A percentile compares a stretch with the other conserved stretches of the same genome.
phyloP scores from a whole-genome alignment of 2,888 invertebrate genomes.

The Rhimphoctona megacephalus region DNA sequence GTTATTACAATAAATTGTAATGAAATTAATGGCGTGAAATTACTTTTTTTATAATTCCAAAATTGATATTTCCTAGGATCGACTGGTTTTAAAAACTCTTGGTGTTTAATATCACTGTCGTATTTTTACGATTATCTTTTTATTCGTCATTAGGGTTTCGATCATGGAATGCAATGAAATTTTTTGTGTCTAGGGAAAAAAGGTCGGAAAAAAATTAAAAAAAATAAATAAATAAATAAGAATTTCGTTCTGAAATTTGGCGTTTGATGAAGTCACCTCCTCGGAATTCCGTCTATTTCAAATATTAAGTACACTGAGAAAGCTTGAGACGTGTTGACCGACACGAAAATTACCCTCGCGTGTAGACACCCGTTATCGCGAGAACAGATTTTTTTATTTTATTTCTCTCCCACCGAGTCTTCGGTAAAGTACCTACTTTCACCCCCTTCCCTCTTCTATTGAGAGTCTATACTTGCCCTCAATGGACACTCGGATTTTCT shows the following conservation, averaged over 20 bases:
- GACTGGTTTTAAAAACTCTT: too few relatives aligned
- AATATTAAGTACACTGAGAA: constrained; percentile 41
- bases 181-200: too few relatives aligned
- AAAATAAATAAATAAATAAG: not conserved
- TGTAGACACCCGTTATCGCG: constrained; percentile 66
- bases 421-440: constrained; percentile 50
- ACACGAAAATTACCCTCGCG: constrained; percentile 67
- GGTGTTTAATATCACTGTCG: too few relatives aligned
- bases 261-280: constrained; percentile 48
- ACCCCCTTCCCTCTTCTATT: constrained; percentile 26
- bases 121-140: too few relatives aligned
- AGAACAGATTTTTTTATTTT: constrained; percentile 33
- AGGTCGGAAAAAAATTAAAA: too few relatives aligned
- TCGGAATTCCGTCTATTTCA: constrained; percentile 22
- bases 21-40: not conserved
- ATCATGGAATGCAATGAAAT: too few relatives aligned
- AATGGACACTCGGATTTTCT: constrained; percentile 40
- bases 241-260: constrained; percentile 30
- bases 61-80: not conserved
- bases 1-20: not conserved
- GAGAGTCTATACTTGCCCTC: constrained; percentile 20
- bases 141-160: too few relatives aligned
- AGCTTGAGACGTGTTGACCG: constrained; percentile 61
- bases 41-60: not conserved
- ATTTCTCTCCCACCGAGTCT: constrained; percentile 18